These are phyloP conservation scores for Heterochromis multidens DNA, from an alignment of 2,113 vertebrate species.

Conservation along the genomic window DNA sequence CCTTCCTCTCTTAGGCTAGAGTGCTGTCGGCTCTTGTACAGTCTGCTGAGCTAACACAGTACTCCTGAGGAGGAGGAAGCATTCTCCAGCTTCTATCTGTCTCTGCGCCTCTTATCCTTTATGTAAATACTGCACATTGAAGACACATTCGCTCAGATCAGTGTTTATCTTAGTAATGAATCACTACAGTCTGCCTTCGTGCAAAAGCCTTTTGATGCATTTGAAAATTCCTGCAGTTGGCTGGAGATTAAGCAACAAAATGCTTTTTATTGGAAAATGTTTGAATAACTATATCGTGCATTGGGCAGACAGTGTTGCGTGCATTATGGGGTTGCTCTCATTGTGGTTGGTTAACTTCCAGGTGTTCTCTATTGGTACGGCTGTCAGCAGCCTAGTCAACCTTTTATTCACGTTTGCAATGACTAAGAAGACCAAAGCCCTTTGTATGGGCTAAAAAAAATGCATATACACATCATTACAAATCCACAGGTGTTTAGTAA, in stretches of 20 bases:
- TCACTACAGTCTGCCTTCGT: slow-evolving; percentile 27
- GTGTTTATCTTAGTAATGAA: slow-evolving; percentile 57
- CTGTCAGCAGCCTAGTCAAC: slow-evolving; percentile 52
- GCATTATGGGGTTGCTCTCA: slow-evolving; percentile 34
- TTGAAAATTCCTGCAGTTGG: slow-evolving; percentile 44
- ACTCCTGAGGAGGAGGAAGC: slow-evolving; percentile 41
- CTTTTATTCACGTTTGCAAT: slow-evolving; percentile 62
- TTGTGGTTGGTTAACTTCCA: slow-evolving; percentile 51
- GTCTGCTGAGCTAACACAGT: slow-evolving; percentile 59
- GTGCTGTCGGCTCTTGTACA: slow-evolving; percentile 34
- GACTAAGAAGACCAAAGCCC: slow-evolving; percentile 28
- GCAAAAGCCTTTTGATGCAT: slow-evolving; percentile 42
- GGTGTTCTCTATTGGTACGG: slow-evolving; percentile 54
- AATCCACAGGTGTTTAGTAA: slow-evolving; percentile 62
- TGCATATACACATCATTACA: slow-evolving; percentile 47
- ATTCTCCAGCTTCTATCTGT: slow-evolving; percentile 35
- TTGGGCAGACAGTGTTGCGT: slow-evolving; percentile 20
- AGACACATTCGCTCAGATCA: slow-evolving; percentile 40
- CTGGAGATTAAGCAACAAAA: slow-evolving; percentile 49
- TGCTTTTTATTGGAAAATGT: slow-evolving; percentile 39
- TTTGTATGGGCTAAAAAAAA: slow-evolving; percentile 19
- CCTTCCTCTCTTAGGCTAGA: background rate
- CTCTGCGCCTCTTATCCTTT: slow-evolving; percentile 28
- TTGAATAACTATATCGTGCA: slow-evolving; percentile 40
- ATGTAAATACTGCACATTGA: slow-evolving; percentile 53